These are phyloP conservation scores for Monochamus saltuarius DNA, from an alignment of 1,140 invertebrate genomes.

Conservation along the genomic window DNA sequence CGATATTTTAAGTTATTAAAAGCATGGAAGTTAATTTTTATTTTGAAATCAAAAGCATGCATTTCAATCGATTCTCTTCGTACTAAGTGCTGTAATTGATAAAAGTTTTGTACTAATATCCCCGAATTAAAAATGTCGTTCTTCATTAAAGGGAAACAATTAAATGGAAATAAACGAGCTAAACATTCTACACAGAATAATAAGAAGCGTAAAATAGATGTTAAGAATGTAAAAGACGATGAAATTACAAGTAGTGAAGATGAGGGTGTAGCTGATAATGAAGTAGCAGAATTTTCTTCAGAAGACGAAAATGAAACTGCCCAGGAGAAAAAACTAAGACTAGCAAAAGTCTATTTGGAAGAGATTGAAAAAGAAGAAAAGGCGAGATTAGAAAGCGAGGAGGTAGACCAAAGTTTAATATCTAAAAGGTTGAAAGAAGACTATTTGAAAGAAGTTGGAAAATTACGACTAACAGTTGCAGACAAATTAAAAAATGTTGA, in stretches of 20 bases:
- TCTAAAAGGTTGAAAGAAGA: slow-evolving; percentile 76
- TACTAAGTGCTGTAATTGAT: too few species aligned
- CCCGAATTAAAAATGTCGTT: slow-evolving; percentile 52
- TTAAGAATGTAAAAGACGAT: slow-evolving; percentile 45
- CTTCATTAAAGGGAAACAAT: slow-evolving; percentile 62
- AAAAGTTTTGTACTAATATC: not conserved
- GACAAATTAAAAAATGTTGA: slow-evolving; percentile 61
- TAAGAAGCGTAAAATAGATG: slow-evolving; percentile 39
- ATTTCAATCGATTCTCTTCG: too few species aligned
- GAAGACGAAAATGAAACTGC: slow-evolving; percentile 78
- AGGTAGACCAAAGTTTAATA: slow-evolving; percentile 68
- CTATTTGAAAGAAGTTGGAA: slow-evolving; percentile 81
- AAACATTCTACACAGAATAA: slow-evolving; percentile 32
- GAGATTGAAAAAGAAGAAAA: slow-evolving; percentile 79
- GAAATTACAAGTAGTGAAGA: slow-evolving; percentile 53
- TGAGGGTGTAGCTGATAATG: slow-evolving; percentile 54
- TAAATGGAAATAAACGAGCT: slow-evolving; percentile 52
- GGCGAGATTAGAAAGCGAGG: slow-evolving; percentile 49
- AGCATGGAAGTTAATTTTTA: too few species aligned
- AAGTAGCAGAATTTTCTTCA: slow-evolving; percentile 58
- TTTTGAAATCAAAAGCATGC: too few species aligned
- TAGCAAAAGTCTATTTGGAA: slow-evolving; percentile 86
- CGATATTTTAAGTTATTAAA: too few species aligned
- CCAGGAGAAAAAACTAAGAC: slow-evolving; percentile 83
- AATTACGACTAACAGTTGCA: slow-evolving; percentile 72